Conservation (phyloP, 2,888 invertebrate genomes). For the Yponomeuta malinellus region DNA sequence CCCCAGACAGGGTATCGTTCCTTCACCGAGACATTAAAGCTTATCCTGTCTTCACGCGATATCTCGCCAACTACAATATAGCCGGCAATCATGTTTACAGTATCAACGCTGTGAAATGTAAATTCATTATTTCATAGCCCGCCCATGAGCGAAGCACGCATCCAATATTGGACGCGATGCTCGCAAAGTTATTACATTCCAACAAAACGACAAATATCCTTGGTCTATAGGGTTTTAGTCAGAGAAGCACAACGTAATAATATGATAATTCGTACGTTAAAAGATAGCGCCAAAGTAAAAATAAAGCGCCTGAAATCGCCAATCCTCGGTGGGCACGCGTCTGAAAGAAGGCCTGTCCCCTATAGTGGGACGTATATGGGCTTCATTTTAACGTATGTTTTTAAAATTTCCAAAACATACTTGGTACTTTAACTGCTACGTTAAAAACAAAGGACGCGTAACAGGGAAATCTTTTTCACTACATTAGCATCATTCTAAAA, state of each 20-base stretch:
- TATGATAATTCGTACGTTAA: no score
- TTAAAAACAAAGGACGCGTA: constrained; percentile 6
- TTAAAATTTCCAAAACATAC: no score
- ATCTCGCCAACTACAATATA: neutral
- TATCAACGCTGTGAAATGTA: neutral
- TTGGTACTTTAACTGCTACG: neutral
- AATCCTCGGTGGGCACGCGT: no score
- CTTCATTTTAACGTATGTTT: no score
- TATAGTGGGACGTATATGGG: no score
- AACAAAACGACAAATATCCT: neutral
- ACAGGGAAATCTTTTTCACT: constrained; percentile 37
- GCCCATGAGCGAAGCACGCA: neutral
- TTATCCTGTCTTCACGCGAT: neutral
- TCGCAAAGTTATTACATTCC: neutral
- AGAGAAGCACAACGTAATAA: no score
- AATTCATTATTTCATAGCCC: neutral
- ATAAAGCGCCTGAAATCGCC: no score
- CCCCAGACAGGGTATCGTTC: neutral
- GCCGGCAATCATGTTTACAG: neutral
- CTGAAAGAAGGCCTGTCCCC: constrained; percentile 16
- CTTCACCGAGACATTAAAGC: neutral
- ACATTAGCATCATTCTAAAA: constrained; percentile 47
- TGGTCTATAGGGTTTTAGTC: no score
- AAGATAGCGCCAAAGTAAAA: no score
- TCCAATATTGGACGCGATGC: neutral